A percentile compares a stretch with the other conserved stretches of the same genome.
phyloP scores from a whole-genome alignment of 2,888 invertebrate genomes.

The Cabera pusaria region DNA sequence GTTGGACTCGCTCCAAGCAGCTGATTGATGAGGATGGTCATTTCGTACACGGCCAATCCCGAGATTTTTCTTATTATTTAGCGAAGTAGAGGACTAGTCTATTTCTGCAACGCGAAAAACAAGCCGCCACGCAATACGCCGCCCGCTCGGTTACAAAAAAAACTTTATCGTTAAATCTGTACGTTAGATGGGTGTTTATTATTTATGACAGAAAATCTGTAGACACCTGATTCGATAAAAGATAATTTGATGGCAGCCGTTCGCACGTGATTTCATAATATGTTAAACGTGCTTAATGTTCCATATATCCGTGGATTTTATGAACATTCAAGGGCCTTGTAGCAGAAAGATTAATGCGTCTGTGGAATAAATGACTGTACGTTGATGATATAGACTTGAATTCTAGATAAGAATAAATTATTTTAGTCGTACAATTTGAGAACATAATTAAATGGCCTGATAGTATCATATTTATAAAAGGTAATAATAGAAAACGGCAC shows the following conservation, averaged over 20 bases:
- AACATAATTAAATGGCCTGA: too few species aligned
- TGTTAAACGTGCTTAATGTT: conserved; percentile 4
- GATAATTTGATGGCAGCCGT: conserved; percentile 16
- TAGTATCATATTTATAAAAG: too few species aligned
- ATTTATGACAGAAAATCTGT: conserved; percentile 16
- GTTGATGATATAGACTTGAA: too few species aligned
- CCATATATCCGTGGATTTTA: conserved; percentile 8
- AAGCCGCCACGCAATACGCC: conserved; percentile 70
- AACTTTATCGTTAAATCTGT: conserved; percentile 40
- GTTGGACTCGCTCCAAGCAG: conserved; percentile 79
- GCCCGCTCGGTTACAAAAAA: conserved; percentile 52
- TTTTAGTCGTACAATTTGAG: too few species aligned
- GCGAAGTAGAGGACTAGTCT: conserved; percentile 78
- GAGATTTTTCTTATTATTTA: conserved; percentile 83
- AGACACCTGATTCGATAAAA: conserved; percentile 17
- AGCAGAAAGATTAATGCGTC: conserved; percentile 10
- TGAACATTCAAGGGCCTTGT: conserved; percentile 8
- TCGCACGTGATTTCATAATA: conserved; percentile 8
- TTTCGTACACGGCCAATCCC: conserved; percentile 82
- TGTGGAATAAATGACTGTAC: too few species aligned
- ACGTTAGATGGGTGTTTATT: conserved; percentile 21
- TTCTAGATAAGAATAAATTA: too few species aligned
- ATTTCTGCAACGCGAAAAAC: conserved; percentile 80
- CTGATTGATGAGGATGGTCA: conserved; percentile 84
- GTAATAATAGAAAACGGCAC: conserved; percentile 37